Evolutionary conservation across 1,140 invertebrate genomes (phyloP).

Genomic region (Gonatopus flavifemur): DNA sequence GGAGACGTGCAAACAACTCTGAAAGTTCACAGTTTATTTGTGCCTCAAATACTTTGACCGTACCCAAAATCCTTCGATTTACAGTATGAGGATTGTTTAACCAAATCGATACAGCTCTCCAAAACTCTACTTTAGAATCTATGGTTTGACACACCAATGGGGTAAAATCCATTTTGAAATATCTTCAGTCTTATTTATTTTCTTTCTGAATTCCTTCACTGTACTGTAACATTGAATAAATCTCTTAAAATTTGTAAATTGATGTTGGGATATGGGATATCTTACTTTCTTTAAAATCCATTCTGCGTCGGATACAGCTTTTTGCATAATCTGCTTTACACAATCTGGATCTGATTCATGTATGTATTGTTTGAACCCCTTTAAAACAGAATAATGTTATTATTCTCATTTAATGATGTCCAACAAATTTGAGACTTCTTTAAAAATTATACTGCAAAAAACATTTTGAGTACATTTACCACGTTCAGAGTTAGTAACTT

Average conservation of each 20-base stretch:
- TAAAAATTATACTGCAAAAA: too few species aligned
- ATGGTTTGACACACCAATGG: slow-evolving; percentile 21
- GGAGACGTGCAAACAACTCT: slow-evolving; percentile 22
- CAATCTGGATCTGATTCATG: slow-evolving; percentile 73
- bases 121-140: slow-evolving; percentile 35
- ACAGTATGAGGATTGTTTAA: slow-evolving; percentile 49
- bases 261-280: not conserved
- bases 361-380: slow-evolving; percentile 78
- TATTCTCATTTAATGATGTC: not conserved
- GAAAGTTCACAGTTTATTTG: slow-evolving; percentile 21
- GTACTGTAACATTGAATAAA: too few species aligned
- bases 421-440: not conserved
- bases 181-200: not conserved
- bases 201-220: slow-evolving; percentile 10
- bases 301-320: slow-evolving; percentile 73
- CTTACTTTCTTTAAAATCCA: slow-evolving; percentile 78
- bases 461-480: too few species aligned
- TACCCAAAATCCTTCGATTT: slow-evolving; percentile 50
- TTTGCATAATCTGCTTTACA: slow-evolving; percentile 74
- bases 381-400: slow-evolving; percentile 7
- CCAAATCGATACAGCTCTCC: slow-evolving; percentile 45
- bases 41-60: slow-evolving; percentile 27
- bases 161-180: slow-evolving; percentile 36
- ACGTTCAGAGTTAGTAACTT: too few species aligned
- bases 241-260: not conserved